Evolutionary conservation across 2,888 invertebrate species (phyloP).

Genomic region (Hipparchia semele): DNA sequence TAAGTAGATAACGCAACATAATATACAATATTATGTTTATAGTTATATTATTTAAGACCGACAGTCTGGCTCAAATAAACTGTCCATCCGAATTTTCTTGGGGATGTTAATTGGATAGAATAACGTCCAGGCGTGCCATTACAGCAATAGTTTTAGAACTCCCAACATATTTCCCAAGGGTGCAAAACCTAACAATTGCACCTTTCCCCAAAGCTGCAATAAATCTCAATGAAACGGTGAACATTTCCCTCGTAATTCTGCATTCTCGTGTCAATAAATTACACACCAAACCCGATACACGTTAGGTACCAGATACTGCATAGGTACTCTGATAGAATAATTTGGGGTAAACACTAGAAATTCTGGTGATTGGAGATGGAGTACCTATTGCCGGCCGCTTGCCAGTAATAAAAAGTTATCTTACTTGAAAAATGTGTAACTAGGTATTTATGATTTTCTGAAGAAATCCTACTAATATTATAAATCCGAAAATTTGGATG

Average conservation of each 20-base stretch:
- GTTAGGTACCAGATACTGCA: not conserved
- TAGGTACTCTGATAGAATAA: not conserved
- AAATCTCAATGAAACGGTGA: constrained; percentile 70
- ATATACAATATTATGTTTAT: too few species aligned
- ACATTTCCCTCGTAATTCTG: constrained; percentile 39
- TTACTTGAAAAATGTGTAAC: not conserved
- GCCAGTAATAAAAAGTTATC: not conserved
- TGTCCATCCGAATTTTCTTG: constrained; percentile 15
- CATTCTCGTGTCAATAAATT: constrained; percentile 42
- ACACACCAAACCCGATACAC: constrained; percentile 36
- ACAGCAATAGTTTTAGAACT: constrained; percentile 49
- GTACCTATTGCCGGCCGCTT: not conserved
- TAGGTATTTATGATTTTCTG: too few species aligned
- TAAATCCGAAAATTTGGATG: too few species aligned
- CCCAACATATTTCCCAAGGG: constrained; percentile 66
- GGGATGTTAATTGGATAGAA: constrained; percentile 43
- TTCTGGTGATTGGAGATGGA: not conserved
- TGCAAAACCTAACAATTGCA: constrained; percentile 36
- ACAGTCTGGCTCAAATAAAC: not conserved
- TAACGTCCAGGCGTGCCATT: constrained; percentile 34
- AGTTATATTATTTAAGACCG: too few species aligned
- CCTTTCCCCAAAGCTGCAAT: constrained; percentile 58
- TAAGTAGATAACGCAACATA: too few species aligned
- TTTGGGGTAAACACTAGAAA: not conserved
- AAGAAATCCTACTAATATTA: too few species aligned